A percentile compares a stretch with the other conserved stretches of the same genome.
Evolutionary conservation across 1,140 invertebrate species (phyloP).

Genomic region (Cydia amplana): DNA sequence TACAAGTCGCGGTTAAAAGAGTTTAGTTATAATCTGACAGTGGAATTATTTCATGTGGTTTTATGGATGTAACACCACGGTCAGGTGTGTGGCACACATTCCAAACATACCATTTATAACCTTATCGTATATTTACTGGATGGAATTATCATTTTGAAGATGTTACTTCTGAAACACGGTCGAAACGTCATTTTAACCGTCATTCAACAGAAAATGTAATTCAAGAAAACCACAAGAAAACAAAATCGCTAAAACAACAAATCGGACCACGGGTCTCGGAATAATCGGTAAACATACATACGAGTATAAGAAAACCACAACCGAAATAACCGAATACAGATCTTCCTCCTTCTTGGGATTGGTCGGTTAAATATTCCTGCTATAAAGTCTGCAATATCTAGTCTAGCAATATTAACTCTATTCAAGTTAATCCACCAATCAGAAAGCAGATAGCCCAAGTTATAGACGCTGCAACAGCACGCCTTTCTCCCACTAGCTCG

Average conservation of each 20-base stretch:
- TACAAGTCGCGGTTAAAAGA: not conserved
- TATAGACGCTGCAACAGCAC: not conserved
- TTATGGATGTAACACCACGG: not conserved
- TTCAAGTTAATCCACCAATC: not conserved
- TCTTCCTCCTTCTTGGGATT: no score
- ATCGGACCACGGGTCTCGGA: not conserved
- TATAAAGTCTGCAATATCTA: not conserved
- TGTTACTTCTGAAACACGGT: not conserved
- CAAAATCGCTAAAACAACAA: not conserved
- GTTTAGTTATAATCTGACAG: constrained; percentile 2
- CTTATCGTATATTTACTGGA: no score
- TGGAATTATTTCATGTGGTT: constrained; percentile 6
- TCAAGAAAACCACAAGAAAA: not conserved
- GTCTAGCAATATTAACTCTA: no score
- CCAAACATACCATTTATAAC: not conserved
- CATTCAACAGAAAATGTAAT: not conserved
- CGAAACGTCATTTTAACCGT: no score
- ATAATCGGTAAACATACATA: no score
- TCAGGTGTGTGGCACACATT: not conserved
- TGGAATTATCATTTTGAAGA: not conserved
- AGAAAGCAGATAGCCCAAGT: not conserved
- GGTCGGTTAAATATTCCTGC: no score
- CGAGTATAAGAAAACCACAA: not conserved
- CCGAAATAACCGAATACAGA: not conserved
- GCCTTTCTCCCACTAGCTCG: constrained; percentile 11